phyloP scores from a whole-genome alignment of 1,140 invertebrate genomes.

The Lineus longissimus region DNA sequence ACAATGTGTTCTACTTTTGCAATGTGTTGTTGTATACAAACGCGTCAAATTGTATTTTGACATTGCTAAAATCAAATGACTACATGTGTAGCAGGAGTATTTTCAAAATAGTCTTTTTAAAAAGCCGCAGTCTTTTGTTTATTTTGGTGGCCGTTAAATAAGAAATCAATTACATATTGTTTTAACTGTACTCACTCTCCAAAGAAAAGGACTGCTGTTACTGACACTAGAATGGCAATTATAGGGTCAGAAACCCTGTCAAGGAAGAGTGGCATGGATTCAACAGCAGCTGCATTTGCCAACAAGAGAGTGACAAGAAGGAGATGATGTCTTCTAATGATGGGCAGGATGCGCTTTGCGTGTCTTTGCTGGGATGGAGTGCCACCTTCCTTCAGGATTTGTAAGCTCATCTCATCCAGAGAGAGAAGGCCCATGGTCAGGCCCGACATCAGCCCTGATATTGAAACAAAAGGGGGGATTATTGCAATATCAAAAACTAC shows the following conservation, averaged over 20 bases:
- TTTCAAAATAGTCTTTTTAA: background rate
- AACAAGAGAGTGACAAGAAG: slow-evolving; percentile 48
- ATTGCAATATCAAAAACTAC: no score
- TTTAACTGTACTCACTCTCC: slow-evolving; percentile 46
- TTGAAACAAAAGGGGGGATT: slow-evolving; percentile 9
- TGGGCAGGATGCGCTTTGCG: slow-evolving; percentile 41
- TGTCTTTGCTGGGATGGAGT: slow-evolving; percentile 37
- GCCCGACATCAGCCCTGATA: slow-evolving; percentile 49
- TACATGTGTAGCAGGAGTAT: background rate
- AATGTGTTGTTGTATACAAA: no score
- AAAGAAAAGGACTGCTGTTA: slow-evolving; percentile 50
- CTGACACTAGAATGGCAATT: slow-evolving; percentile 45
- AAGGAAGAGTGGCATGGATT: slow-evolving; percentile 52
- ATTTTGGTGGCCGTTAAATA: no score
- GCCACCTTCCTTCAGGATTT: slow-evolving; percentile 41
- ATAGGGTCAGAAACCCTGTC: slow-evolving; percentile 45
- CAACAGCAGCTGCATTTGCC: slow-evolving; percentile 48
- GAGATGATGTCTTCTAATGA: slow-evolving; percentile 45
- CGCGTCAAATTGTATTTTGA: no score
- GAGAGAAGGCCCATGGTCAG: slow-evolving; percentile 48
- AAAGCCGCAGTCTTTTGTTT: no score
- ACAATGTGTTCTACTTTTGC: no score
- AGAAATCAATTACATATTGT: background rate
- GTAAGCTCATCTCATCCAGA: slow-evolving; percentile 43
- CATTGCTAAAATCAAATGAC: background rate